These are phyloP conservation scores for Cryptus viduatorius DNA, from an alignment of 2,888 invertebrate genomes.

Conservation along the genomic window DNA sequence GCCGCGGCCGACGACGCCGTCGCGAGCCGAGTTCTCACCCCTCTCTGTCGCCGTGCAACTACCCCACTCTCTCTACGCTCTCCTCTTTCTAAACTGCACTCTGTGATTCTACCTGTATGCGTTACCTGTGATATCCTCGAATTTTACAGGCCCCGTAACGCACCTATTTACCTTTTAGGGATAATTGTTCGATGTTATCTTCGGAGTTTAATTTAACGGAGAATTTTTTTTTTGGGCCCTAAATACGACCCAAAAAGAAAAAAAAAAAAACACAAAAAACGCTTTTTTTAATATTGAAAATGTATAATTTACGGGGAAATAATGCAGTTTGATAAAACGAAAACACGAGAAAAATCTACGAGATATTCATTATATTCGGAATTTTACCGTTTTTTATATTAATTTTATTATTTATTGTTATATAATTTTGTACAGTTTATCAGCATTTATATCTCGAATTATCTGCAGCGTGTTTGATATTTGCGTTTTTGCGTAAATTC, in stretches of 20 bases:
- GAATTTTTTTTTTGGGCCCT: neutral
- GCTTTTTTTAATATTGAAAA: neutral
- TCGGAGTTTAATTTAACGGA: neutral
- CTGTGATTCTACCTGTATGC: slow-evolving; percentile 15
- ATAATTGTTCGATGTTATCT: neutral
- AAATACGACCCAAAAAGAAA: too few species aligned
- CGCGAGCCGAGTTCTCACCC: slow-evolving; percentile 66
- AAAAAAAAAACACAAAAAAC: too few species aligned
- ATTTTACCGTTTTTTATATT: too few species aligned
- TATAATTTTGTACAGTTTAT: too few species aligned
- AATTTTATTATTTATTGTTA: too few species aligned
- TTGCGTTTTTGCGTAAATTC: too few species aligned
- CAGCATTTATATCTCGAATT: too few species aligned
- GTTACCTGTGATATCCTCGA: slow-evolving; percentile 5
- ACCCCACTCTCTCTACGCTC: slow-evolving; percentile 32
- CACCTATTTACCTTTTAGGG: slow-evolving; percentile 21
- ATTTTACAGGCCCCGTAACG: slow-evolving; percentile 1
- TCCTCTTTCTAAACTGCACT: slow-evolving; percentile 24
- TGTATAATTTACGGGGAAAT: neutral
- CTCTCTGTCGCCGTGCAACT: slow-evolving; percentile 65
- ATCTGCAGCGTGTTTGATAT: too few species aligned
- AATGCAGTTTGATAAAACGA: neutral
- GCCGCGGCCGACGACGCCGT: slow-evolving; percentile 65
- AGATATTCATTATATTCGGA: too few species aligned
- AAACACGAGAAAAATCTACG: too few species aligned